Conservation (phyloP, 2,113 vertebrate species). For the Lampris megalopsis region DNA sequence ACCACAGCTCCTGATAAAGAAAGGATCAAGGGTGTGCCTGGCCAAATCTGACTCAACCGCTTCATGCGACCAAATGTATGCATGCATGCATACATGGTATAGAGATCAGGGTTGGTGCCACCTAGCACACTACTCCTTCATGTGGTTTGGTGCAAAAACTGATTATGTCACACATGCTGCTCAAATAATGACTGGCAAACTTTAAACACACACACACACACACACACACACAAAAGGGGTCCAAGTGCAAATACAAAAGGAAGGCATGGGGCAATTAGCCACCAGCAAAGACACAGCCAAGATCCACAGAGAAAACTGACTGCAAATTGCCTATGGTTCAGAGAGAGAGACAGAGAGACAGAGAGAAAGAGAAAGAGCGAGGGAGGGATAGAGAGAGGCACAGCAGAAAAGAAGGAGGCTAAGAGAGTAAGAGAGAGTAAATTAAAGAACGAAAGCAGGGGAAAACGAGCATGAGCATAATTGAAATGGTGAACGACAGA, state of each 20-base stretch:
- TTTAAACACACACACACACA: not conserved
- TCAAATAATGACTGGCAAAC: no score
- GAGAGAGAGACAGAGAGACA: not conserved
- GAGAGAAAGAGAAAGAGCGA: not conserved
- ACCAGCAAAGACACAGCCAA: not conserved
- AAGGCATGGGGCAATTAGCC: constrained; percentile 5
- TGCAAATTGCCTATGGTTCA: not conserved
- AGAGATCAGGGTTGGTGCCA: constrained; percentile 4
- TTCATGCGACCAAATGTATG: constrained; percentile 30
- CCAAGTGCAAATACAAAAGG: not conserved
- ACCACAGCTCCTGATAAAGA: constrained; percentile 41
- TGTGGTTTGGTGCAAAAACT: not conserved
- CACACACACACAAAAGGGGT: not conserved
- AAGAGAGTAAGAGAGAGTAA: not conserved
- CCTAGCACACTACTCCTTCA: constrained; percentile 3
- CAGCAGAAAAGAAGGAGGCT: not conserved
- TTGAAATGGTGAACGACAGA: not conserved
- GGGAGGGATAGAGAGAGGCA: not conserved
- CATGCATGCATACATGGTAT: not conserved
- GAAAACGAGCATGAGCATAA: no score
- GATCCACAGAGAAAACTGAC: constrained; percentile 4
- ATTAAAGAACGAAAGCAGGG: not conserved
- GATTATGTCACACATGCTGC: not conserved
- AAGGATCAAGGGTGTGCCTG: constrained; percentile 23
- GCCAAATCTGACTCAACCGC: constrained; percentile 1